Percentiles rank a stretch among this genome's conserved stretches.
These are phyloP conservation scores for Idaea aversata DNA, from an alignment of 2,888 invertebrate species.

Conservation along the genomic window DNA sequence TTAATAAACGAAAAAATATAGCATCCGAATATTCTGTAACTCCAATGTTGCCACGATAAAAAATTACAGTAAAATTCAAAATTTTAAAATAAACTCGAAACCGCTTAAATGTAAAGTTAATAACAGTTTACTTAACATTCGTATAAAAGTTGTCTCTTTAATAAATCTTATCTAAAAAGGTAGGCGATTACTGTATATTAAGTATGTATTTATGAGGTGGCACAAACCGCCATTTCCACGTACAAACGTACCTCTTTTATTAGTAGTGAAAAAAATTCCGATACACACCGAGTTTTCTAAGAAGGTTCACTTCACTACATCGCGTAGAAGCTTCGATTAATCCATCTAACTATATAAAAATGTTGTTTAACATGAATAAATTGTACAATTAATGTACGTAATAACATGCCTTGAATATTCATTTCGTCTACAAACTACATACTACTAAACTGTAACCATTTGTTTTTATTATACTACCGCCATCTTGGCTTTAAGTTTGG, in stretches of 20 bases:
- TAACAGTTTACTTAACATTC: constrained; percentile 77
- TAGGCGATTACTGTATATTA: constrained; percentile 48
- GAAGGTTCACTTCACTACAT: constrained; percentile 49
- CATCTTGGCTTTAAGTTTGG: constrained; percentile 62
- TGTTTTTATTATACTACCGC: constrained; percentile 59
- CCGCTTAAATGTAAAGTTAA: constrained; percentile 74
- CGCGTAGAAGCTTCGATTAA: constrained; percentile 61
- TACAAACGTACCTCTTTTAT: constrained; percentile 57
- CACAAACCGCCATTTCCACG: constrained; percentile 57
- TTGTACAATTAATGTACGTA: constrained; percentile 64
- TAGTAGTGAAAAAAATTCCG: constrained; percentile 66
- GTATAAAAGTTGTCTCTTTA: constrained; percentile 79
- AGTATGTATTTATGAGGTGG: constrained; percentile 37
- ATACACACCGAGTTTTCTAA: constrained; percentile 42
- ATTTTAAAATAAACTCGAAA: constrained; percentile 56
- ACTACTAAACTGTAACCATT: constrained; percentile 69
- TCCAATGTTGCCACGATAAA: constrained; percentile 49
- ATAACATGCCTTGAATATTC: constrained; percentile 57
- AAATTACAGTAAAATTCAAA: constrained; percentile 37
- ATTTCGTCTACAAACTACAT: constrained; percentile 70
- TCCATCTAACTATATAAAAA: constrained; percentile 65
- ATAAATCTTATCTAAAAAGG: constrained; percentile 78
- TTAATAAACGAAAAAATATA: constrained; percentile 52
- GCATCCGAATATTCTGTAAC: constrained; percentile 39
- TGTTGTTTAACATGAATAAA: constrained; percentile 70